Conservation (phyloP, 1,140 invertebrate species). For the Mizuhopecten yessoensis region DNA sequence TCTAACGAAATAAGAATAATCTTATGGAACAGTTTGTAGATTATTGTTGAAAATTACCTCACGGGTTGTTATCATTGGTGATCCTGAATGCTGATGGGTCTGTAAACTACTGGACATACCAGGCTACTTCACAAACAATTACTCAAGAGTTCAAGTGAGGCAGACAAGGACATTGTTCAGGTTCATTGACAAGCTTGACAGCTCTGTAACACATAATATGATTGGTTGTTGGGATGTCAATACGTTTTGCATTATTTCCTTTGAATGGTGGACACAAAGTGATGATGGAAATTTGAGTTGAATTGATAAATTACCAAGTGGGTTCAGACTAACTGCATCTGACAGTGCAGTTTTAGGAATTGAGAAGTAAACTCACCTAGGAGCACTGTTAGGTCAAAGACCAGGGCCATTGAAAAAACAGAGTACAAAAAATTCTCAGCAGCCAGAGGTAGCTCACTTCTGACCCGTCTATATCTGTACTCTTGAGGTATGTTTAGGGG, state of each 20-base stretch:
- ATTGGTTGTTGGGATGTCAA: background rate
- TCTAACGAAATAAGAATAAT: background rate
- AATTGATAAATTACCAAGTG: background rate
- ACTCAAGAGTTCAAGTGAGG: background rate
- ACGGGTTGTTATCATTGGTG: background rate
- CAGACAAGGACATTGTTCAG: background rate
- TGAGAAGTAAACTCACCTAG: background rate
- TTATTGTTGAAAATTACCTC: background rate
- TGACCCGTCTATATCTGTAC: too few relatives aligned
- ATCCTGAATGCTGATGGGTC: background rate
- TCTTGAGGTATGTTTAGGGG: too few relatives aligned
- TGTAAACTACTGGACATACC: background rate
- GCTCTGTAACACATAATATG: background rate
- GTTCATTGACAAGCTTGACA: background rate
- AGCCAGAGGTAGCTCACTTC: too few relatives aligned
- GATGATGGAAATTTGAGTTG: background rate
- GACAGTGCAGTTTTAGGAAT: background rate
- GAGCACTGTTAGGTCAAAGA: too few relatives aligned
- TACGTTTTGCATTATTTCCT: background rate
- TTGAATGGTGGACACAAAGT: constrained; percentile 2
- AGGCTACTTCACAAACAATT: background rate
- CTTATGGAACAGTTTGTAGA: background rate
- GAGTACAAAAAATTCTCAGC: too few relatives aligned
- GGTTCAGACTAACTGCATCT: background rate
- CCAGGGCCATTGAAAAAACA: background rate